Evolutionary conservation across 1,140 invertebrate genomes (phyloP).

Genomic region (Anastatus disparis): DNA sequence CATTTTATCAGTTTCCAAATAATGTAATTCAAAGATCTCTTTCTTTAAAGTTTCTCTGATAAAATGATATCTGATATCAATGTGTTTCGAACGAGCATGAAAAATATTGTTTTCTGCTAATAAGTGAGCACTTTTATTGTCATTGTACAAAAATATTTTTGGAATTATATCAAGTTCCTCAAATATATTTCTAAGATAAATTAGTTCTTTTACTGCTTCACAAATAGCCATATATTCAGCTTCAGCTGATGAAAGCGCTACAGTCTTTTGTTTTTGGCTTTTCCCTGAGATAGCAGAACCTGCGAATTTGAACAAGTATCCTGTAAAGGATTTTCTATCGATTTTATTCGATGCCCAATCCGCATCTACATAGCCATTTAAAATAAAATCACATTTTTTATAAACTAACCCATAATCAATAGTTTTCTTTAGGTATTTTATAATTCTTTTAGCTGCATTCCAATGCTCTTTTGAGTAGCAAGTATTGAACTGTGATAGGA

Average conservation of each 20-base stretch:
- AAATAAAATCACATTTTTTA: neutral
- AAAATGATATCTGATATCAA: conserved; percentile 57
- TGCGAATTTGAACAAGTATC: conserved; percentile 23
- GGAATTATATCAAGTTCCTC: conserved; percentile 14
- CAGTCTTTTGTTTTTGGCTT: conserved; percentile 28
- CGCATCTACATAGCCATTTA: conserved; percentile 41
- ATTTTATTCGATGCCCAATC: conserved; percentile 42
- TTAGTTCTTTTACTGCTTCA: conserved; percentile 50
- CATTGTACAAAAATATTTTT: conserved; percentile 42
- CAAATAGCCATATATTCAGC: conserved; percentile 59
- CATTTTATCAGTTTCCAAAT: conserved; percentile 38
- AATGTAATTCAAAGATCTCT: conserved; percentile 18
- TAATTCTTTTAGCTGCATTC: conserved; percentile 41
- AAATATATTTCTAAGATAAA: conserved; percentile 51
- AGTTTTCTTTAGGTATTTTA: conserved; percentile 49
- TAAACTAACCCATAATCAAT: conserved; percentile 32
- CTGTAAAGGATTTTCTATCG: conserved; percentile 46
- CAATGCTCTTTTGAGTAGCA: conserved; percentile 41
- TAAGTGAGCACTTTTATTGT: conserved; percentile 58
- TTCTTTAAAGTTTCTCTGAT: conserved; percentile 18
- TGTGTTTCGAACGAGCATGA: conserved; percentile 59
- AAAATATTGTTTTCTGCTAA: conserved; percentile 53
- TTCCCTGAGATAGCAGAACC: conserved; percentile 25
- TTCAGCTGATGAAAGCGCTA: conserved; percentile 54
- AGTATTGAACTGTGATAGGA: conserved; percentile 43